Evolutionary conservation across 2,113 vertebrate species (phyloP), one percentile per base, ranked within the genome.

Genomic region (Caretta caretta): DNA sequence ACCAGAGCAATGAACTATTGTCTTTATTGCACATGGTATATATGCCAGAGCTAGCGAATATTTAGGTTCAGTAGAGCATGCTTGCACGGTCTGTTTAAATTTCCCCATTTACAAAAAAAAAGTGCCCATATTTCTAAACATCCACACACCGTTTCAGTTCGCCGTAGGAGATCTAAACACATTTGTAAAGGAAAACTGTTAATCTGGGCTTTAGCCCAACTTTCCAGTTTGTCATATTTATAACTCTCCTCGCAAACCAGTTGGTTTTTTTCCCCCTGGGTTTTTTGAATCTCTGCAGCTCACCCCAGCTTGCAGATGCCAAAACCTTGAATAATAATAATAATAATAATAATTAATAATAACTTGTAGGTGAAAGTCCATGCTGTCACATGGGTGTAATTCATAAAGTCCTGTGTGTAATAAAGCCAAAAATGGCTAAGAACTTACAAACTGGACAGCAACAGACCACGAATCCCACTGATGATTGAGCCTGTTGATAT

Each of bases 181-280:
- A 54, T 91, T 94, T 87, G 2, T 88, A 24, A 92, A 93, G 92
- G 90, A 75, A 84, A 83, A 69, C 90, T 1, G 80, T 85, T 87
- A 2, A 0, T 29, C 92, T 93, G 86, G 94, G 86, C 92, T 93
- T 8, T 50, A 93, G 27, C 51, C 83, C 96, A 93, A 42, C 93
- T 96, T 97, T 96, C 90, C 96, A 89, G 51, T 89, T 54, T 86
- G 48, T 94, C 17, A 38, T 80, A 92, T 92, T 96, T 93, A 84
- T 62, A 89, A 46, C 10, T 65, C 87, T 80, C 54, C 76, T 93
- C 84, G 50, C 14, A 92, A 82, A 57, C 14, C 93, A 51, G 93
- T 94, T 90, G 87, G 0, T 5, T 22, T 62, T 84, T 90, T 87
- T 84, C 84, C 31, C 42, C 85, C 89, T 51, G 84, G 93, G 87